Evolutionary conservation across 2,113 vertebrate genomes (phyloP).

Genomic region (Paralichthys olivaceus): DNA sequence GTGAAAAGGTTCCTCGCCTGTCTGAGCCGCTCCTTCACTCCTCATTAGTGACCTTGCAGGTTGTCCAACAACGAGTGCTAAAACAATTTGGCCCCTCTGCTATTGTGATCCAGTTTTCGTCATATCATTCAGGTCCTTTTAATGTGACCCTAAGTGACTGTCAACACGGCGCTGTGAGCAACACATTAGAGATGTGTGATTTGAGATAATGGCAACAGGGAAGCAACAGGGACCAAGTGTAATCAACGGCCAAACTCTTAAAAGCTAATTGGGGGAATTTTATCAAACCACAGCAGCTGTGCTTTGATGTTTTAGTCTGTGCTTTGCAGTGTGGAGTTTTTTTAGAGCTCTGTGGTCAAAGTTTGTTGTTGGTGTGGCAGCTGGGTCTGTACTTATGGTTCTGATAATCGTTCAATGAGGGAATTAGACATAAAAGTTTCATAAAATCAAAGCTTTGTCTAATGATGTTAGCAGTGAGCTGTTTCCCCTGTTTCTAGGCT

Average conservation of each 20-base stretch:
- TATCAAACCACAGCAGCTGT: slow-evolving; percentile 33
- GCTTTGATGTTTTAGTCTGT: slow-evolving; percentile 39
- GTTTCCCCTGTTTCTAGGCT: too few relatives aligned
- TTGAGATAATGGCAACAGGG: slow-evolving; percentile 27
- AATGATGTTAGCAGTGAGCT: background rate
- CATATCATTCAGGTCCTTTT: background rate
- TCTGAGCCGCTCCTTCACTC: slow-evolving; percentile 57
- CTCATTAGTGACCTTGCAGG: slow-evolving; percentile 68
- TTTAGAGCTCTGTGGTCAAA: slow-evolving; percentile 19
- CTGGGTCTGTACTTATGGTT: slow-evolving; percentile 30
- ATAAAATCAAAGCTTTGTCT: background rate
- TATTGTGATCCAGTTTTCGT: background rate
- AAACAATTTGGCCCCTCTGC: slow-evolving; percentile 15
- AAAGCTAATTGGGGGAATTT: slow-evolving; percentile 41
- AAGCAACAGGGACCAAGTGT: slow-evolving; percentile 7
- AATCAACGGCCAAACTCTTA: slow-evolving; percentile 33
- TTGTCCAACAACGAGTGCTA: slow-evolving; percentile 24
- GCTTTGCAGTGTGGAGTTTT: slow-evolving; percentile 21
- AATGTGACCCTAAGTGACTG: background rate
- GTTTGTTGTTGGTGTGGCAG: background rate
- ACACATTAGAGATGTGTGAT: slow-evolving; percentile 39
- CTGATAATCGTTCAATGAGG: slow-evolving; percentile 13
- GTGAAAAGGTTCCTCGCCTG: slow-evolving; percentile 58
- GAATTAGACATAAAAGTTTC: slow-evolving; percentile 5
- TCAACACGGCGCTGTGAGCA: slow-evolving; percentile 17